Conservation (phyloP, 2,113 vertebrate genomes). For the Neomonachus schauinslandi region DNA sequence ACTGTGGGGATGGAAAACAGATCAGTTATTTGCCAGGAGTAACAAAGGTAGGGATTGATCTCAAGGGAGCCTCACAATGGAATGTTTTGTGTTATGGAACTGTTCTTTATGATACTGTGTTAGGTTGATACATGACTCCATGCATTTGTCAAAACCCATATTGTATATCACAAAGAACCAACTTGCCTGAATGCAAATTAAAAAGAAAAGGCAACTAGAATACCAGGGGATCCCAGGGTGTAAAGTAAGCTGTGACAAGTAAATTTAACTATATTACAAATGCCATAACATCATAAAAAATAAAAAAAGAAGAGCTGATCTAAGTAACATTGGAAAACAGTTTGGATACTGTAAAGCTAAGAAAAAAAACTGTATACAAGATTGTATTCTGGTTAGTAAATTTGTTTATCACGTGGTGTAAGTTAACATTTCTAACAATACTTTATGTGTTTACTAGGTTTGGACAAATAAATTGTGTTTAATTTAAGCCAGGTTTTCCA, state of each 20-base stretch:
- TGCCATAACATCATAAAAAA: not conserved
- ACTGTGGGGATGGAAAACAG: not conserved
- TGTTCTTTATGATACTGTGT: not conserved
- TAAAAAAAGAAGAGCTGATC: not conserved
- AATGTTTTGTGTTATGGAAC: not conserved
- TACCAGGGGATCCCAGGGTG: not conserved
- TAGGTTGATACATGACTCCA: not conserved
- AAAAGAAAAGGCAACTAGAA: not conserved
- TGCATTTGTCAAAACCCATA: not conserved
- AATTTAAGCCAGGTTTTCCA: not conserved
- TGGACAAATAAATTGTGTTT: not conserved
- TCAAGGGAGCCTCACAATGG: not conserved
- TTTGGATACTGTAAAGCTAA: not conserved
- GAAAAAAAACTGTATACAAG: not conserved
- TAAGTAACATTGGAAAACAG: not conserved
- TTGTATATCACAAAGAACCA: not conserved
- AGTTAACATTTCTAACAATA: not conserved
- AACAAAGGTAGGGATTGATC: not conserved
- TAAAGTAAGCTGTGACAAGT: not conserved
- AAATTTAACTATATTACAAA: not conserved
- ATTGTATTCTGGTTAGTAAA: not conserved
- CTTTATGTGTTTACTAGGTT: not conserved
- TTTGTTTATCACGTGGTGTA: not conserved
- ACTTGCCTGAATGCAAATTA: not conserved
- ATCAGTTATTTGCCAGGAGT: not conserved